A percentile compares a stretch with the other conserved stretches of the same genome.
These are phyloP conservation scores for pig (Sus scrofa) DNA, from an alignment of 2,113 vertebrate genomes.

Conservation along the genomic window T2T-Sscrofa CM000812.6:209835501-209836000, in stretches of 20 bases:
- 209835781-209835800: no score
- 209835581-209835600: background rate
- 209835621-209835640: background rate
- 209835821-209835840: no score
- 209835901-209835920: background rate
- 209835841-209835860: no score
- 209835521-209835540: slow-evolving; percentile 2
- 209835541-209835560: background rate
- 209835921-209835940: background rate
- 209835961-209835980: background rate
- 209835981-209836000: slow-evolving; percentile 31
- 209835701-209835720: no score
- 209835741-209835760: no score
- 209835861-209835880: slow-evolving; percentile 2
- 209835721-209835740: no score
- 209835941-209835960: slow-evolving; percentile 44
- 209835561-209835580: background rate
- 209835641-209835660: no score
- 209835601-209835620: background rate
- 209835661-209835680: no score
- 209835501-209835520: background rate
- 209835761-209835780: no score
- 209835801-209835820: no score
- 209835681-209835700: no score
- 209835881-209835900: slow-evolving; percentile 28